phyloP scores from a whole-genome alignment of 2,888 invertebrate genomes.

The Pogonocherus hispidulus region DNA sequence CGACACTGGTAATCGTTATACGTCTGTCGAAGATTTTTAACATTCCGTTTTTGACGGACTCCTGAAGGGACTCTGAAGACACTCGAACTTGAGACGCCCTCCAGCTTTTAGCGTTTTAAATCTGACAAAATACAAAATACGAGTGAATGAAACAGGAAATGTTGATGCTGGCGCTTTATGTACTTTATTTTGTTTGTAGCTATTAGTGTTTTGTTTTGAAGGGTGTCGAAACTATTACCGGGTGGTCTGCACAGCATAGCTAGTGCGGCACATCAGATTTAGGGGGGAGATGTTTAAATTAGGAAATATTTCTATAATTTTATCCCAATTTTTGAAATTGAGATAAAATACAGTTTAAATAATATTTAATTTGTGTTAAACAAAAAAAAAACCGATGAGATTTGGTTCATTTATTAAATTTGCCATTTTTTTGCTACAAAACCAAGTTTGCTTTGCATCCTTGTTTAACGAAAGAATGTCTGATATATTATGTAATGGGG shows the following conservation, averaged over 20 bases:
- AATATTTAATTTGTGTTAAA: no score
- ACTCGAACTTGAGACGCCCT: no score
- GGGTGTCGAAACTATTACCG: neutral
- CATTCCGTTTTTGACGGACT: no score
- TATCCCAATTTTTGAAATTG: neutral
- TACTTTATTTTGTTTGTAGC: constrained; percentile 20
- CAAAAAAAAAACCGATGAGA: no score
- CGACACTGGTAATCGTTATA: no score
- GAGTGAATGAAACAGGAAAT: constrained; percentile 15
- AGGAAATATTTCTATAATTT: neutral
- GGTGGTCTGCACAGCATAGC: neutral
- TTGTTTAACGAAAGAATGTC: neutral
- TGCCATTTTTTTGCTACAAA: neutral
- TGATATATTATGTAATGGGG: no score
- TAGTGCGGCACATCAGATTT: neutral
- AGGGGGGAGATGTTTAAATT: neutral
- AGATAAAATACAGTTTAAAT: neutral
- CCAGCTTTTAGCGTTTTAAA: no score
- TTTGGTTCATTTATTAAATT: no score
- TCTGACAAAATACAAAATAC: no score
- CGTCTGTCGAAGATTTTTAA: no score
- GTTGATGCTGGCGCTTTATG: constrained; percentile 4
- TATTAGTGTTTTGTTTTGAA: constrained; percentile 1
- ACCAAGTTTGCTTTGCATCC: neutral
- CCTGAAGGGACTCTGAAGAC: no score